Evolutionary conservation across 1,140 invertebrate species (phyloP), one percentile per base, ranked within the genome.

Genomic region (Zaprionus lachaisei): DNA sequence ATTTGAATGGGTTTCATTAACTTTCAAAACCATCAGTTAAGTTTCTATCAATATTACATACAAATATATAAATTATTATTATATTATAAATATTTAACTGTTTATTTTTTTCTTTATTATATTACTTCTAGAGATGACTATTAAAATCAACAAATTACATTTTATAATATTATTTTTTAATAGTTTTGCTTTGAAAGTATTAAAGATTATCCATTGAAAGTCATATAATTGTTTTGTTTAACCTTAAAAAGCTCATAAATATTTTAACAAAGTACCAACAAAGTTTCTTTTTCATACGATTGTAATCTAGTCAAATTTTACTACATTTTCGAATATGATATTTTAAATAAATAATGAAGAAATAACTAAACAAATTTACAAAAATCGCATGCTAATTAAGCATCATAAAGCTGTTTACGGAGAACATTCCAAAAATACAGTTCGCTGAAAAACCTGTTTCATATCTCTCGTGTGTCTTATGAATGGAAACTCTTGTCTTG

Each of bases 401-500:
- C 44, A 17, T 5, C n/a, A 11, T 49, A 22, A 49, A 12, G 47
- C 47, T 51, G 17, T 24, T 22, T 14, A 22, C 12, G 47, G 47
- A 51, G 47, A 51, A 51, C 20, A 51, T 51, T 51, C 47, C 47
- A 51, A 22, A 24, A 22, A 51, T 51, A 51, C 47, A 51, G 12
- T 24, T 51, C 2, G 12, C 47, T 20, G 17, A 12, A 20, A 51
- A 51, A 51, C 47, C 47, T 51, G 47, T 51, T 51, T 49, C 1
- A 3, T 22, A 22, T 49, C 20, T 49, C 20, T n/a, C 3, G 14
- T 4, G 20, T 24, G 20, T 51, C 47, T 51, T 20, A 51, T 51
- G 47, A 51, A 51, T 51, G 54, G 26, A 31, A n/a, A 56, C 54
- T 24, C 54, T 56, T 56, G 54, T 56, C n/a, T 31, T 17, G 20